Conservation (phyloP, 2,113 vertebrate species). For the Sardina pilchardus region DNA sequence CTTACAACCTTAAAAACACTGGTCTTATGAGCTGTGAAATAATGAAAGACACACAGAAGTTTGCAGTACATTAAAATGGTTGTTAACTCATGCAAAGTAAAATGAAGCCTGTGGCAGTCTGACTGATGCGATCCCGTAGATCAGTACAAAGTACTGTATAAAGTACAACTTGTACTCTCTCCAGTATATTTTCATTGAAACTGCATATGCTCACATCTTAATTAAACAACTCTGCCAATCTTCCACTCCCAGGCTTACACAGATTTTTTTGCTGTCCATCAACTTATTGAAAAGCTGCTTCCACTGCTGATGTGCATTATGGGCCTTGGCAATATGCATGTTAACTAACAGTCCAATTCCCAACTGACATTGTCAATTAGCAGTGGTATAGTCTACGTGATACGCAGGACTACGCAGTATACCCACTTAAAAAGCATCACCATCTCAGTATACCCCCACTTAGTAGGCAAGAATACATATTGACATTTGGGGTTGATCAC, state of each 20-base stretch:
- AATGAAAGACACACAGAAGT: neutral
- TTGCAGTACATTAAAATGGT: neutral
- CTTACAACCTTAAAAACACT: neutral
- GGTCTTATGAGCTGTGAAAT: neutral
- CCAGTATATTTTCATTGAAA: neutral
- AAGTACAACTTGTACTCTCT: neutral
- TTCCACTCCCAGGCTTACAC: neutral
- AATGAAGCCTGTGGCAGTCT: neutral
- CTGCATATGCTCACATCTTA: neutral
- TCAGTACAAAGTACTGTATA: neutral
- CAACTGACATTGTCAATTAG: no score
- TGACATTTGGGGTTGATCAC: no score
- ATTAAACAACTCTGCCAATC: neutral
- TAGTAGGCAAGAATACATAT: no score
- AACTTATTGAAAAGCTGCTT: neutral
- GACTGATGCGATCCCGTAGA: neutral
- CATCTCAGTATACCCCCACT: no score
- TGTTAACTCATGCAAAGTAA: neutral
- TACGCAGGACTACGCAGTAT: no score
- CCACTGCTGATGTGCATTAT: neutral
- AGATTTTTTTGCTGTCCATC: neutral
- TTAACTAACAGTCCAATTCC: neutral
- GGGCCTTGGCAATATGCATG: neutral
- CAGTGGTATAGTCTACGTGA: no score
- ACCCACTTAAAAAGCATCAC: no score